These are phyloP conservation scores for Macrotis lagotis DNA, from an alignment of 2,113 vertebrate genomes.

Conservation along the genomic window DNA sequence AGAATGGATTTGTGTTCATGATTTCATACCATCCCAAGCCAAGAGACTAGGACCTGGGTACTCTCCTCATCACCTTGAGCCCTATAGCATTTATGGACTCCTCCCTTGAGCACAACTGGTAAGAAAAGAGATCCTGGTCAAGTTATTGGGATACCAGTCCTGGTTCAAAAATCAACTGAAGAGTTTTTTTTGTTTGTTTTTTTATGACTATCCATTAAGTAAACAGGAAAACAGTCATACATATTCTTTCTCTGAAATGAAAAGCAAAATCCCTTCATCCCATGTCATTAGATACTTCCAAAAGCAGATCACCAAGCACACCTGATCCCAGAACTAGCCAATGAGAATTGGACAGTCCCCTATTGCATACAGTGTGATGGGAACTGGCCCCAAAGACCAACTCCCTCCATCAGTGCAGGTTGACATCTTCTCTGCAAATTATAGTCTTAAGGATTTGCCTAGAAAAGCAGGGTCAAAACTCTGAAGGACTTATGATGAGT, in stretches of 20 bases:
- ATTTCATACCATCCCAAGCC: not conserved
- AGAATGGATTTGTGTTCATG: not conserved
- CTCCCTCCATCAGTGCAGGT: too few species aligned
- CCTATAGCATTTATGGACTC: not conserved
- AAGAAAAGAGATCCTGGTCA: not conserved
- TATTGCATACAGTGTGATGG: not conserved
- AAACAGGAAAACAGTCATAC: not conserved
- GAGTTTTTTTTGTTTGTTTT: not conserved
- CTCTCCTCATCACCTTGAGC: not conserved
- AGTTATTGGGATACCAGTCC: not conserved
- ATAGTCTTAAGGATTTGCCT: too few species aligned
- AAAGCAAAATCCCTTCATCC: not conserved
- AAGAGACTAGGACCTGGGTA: not conserved
- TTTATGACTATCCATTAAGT: not conserved
- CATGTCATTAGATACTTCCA: not conserved
- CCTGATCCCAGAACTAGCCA: not conserved
- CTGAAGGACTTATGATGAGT: too few species aligned
- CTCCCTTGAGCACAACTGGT: not conserved
- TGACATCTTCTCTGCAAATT: too few species aligned
- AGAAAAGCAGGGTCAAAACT: too few species aligned
- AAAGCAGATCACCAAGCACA: not conserved
- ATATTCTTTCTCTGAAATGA: not conserved
- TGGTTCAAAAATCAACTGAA: not conserved
- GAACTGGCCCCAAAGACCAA: not conserved
- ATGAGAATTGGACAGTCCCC: not conserved